A percentile compares a stretch with the other conserved stretches of the same genome.
Conservation (phyloP, 1,140 invertebrate genomes). For the Temnothorax curvispinosus region DNA sequence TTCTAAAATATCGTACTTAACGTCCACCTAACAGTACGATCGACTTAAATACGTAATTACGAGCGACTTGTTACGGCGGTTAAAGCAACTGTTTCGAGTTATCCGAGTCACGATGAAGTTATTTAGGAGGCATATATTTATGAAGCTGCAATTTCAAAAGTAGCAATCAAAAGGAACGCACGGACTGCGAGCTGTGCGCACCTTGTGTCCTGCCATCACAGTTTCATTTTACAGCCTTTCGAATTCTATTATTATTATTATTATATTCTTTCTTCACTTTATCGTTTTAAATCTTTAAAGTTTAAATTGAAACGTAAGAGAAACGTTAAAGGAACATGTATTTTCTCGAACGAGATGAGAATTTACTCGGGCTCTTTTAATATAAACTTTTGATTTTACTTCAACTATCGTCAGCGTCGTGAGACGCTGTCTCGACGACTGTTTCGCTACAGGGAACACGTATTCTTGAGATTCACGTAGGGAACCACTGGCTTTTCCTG, state of each 20-base stretch:
- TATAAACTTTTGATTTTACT: background rate
- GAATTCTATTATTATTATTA: slow-evolving; percentile 11
- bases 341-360: background rate
- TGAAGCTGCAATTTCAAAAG: slow-evolving; percentile 24
- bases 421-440: slow-evolving; percentile 2
- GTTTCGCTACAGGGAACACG: slow-evolving; percentile 45
- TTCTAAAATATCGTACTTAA: slow-evolving; percentile 51
- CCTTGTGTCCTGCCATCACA: background rate
- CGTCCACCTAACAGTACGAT: slow-evolving; percentile 44
- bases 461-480: background rate
- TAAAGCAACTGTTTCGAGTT: slow-evolving; percentile 51
- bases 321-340: background rate
- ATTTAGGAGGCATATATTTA: slow-evolving; percentile 54
- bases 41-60: slow-evolving; percentile 48
- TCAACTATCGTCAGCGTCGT: background rate
- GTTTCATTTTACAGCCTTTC: background rate
- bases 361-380: background rate
- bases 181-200: background rate
- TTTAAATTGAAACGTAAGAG: background rate
- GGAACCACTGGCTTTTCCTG: slow-evolving; percentile 10
- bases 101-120: slow-evolving; percentile 56
- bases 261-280: background rate
- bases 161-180: slow-evolving; percentile 27
- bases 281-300: background rate
- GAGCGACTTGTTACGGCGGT: slow-evolving; percentile 42